phyloP scores from a whole-genome alignment of 2,888 invertebrate species.

The Koerneria pararmatus region DNA sequence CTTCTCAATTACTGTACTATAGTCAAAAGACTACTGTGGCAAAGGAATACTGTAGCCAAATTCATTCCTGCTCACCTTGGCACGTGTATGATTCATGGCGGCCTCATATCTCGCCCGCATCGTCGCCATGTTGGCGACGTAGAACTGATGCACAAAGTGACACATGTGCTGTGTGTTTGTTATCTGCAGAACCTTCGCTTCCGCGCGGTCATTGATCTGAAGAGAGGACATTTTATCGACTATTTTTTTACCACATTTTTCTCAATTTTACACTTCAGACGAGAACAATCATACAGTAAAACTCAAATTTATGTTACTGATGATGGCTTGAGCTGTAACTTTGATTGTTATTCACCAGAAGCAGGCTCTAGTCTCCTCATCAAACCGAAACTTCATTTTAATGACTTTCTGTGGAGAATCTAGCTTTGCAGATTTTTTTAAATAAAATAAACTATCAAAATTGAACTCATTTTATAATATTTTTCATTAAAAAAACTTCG shows the following conservation, averaged over 20 bases:
- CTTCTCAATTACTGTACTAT: no score
- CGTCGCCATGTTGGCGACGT: constrained; percentile 67
- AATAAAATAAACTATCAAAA: neutral
- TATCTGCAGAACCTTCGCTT: constrained; percentile 67
- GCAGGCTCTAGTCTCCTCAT: no score
- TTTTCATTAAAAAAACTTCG: neutral
- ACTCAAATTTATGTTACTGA: neutral
- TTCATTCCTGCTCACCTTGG: no score
- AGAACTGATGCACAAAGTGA: constrained; percentile 86
- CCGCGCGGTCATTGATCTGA: constrained; percentile 43
- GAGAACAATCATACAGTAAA: neutral
- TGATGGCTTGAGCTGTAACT: no score
- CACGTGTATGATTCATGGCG: constrained; percentile 29
- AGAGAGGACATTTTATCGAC: constrained; percentile 1
- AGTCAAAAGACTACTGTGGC: no score
- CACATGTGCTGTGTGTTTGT: constrained; percentile 91
- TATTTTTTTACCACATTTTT: constrained; percentile 2
- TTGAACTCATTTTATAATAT: constrained; percentile 13
- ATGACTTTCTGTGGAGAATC: no score
- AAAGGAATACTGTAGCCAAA: neutral
- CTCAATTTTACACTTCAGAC: neutral
- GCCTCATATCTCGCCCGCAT: constrained; percentile 40
- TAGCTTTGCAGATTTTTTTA: no score
- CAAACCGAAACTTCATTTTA: no score
- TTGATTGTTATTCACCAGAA: no score